phyloP scores from a whole-genome alignment of 2,888 invertebrate species.

The Chouioia cunea region DNA sequence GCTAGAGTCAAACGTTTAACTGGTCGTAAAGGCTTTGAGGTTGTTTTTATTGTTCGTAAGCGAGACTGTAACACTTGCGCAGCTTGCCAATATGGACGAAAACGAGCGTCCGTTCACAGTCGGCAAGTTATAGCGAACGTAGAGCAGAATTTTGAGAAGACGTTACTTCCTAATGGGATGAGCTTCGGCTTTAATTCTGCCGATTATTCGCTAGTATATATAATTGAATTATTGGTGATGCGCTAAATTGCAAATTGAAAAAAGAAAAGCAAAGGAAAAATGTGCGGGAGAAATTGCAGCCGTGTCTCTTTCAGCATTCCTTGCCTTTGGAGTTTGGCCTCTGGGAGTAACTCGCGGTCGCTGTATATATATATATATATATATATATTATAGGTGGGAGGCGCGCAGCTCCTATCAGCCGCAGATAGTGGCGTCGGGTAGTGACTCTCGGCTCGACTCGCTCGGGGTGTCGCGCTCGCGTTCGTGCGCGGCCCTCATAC shows the following conservation, averaged over 20 bases:
- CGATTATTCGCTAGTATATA: too few relatives aligned
- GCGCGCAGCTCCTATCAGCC: slow-evolving; percentile 67
- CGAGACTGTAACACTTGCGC: slow-evolving; percentile 6
- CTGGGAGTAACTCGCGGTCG: slow-evolving; percentile 27
- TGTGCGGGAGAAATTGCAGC: too few relatives aligned
- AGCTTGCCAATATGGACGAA: neutral
- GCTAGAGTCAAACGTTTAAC: neutral
- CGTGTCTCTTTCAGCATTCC: slow-evolving; percentile 43
- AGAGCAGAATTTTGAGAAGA: slow-evolving; percentile 57
- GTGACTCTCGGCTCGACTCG: slow-evolving; percentile 55
- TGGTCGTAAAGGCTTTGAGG: slow-evolving; percentile 23
- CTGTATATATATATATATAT: slow-evolving; percentile 14
- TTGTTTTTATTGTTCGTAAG: slow-evolving; percentile 20
- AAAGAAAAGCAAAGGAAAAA: too few relatives aligned
- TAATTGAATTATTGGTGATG: too few relatives aligned
- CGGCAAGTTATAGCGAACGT: neutral
- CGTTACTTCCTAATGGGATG: slow-evolving; percentile 57
- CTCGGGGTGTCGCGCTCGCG: slow-evolving; percentile 67
- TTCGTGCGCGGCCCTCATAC: slow-evolving; percentile 71
- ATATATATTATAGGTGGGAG: slow-evolving; percentile 42
- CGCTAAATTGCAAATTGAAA: slow-evolving; percentile 36
- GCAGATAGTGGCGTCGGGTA: slow-evolving; percentile 65
- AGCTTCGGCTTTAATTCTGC: slow-evolving; percentile 65
- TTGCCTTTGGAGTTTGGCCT: slow-evolving; percentile 41
- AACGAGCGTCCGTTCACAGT: slow-evolving; percentile 3